Percentiles rank a stretch among this genome's conserved stretches.
Conservation (phyloP, 2,797 vertebrate species). For the Chaunax sp. region DNA sequence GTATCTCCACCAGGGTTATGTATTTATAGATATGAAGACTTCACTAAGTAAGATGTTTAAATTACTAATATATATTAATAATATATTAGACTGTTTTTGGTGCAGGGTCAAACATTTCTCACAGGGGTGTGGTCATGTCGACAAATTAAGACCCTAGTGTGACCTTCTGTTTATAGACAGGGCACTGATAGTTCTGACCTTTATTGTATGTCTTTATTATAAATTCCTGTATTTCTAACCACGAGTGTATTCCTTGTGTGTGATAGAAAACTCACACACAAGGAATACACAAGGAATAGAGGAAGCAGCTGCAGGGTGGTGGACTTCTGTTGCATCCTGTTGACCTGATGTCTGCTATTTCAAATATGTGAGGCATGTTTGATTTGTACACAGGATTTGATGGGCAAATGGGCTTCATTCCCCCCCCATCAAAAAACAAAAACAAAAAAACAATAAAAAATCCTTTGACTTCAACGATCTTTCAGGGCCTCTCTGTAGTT, state of each 20-base stretch:
- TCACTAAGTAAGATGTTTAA: too few species aligned
- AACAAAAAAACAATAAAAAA: too few species aligned
- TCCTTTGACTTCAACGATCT: not conserved
- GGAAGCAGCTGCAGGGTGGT: conserved; percentile 59
- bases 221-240: not conserved
- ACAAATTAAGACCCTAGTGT: too few species aligned
- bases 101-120: too few species aligned
- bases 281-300: conserved; percentile 2
- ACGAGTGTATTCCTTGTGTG: not conserved
- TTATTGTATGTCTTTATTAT: not conserved
- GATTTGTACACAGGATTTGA: not conserved
- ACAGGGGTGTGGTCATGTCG: too few species aligned
- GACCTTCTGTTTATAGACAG: not conserved
- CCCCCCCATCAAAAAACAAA: not conserved
- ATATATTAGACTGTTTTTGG: too few species aligned
- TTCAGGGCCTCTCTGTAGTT: fast-evolving
- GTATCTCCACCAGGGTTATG: too few species aligned
- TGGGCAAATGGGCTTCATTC: not conserved
- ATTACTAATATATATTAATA: too few species aligned
- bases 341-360: conserved; percentile 15
- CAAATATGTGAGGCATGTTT: conserved; percentile 25
- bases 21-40: too few species aligned
- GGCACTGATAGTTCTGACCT: not conserved
- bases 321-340: conserved; percentile 47
- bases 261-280: not conserved